Evolutionary conservation across 2,888 invertebrate genomes (phyloP).

Genomic region (Drosophila pseudotalamancana): DNA sequence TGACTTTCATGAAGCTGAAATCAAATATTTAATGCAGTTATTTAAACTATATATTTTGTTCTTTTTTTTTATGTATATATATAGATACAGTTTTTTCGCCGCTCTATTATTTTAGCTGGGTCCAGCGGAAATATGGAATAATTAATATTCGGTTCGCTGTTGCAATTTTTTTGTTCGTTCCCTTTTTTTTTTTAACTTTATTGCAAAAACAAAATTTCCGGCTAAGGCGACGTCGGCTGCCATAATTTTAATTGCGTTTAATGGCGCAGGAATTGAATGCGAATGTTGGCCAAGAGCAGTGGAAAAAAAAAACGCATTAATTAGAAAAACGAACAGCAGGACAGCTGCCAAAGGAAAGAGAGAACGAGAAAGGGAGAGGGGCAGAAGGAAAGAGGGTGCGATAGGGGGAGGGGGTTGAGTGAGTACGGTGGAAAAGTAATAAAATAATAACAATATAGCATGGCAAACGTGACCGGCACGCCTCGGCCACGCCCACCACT

Average conservation of each 20-base stretch:
- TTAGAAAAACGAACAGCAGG: slow-evolving; percentile 69
- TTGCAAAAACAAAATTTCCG: slow-evolving; percentile 67
- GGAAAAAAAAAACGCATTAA: slow-evolving; percentile 66
- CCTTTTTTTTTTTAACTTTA: slow-evolving; percentile 20
- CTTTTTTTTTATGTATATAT: background rate
- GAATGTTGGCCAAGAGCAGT: slow-evolving; percentile 27
- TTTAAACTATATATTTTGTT: no score
- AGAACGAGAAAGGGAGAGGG: background rate
- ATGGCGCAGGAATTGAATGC: slow-evolving; percentile 72
- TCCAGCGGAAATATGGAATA: slow-evolving; percentile 66
- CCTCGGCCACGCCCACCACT: slow-evolving; percentile 34
- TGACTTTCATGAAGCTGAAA: background rate
- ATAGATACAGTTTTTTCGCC: slow-evolving; percentile 18
- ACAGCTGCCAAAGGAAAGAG: slow-evolving; percentile 5
- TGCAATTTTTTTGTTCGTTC: slow-evolving; percentile 19
- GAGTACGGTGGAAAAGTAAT: slow-evolving; percentile 49
- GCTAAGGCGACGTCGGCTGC: slow-evolving; percentile 60
- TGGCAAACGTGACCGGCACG: slow-evolving; percentile 68
- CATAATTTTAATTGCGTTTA: slow-evolving; percentile 79
- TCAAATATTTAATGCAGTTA: slow-evolving; percentile 32
- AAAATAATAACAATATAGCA: slow-evolving; percentile 74
- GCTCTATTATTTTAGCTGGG: slow-evolving; percentile 40
- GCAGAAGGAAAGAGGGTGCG: background rate
- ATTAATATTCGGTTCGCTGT: slow-evolving; percentile 56
- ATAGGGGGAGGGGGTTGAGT: background rate